Conservation (phyloP, 2,888 invertebrate genomes). For the Quadriops clusia region DNA sequence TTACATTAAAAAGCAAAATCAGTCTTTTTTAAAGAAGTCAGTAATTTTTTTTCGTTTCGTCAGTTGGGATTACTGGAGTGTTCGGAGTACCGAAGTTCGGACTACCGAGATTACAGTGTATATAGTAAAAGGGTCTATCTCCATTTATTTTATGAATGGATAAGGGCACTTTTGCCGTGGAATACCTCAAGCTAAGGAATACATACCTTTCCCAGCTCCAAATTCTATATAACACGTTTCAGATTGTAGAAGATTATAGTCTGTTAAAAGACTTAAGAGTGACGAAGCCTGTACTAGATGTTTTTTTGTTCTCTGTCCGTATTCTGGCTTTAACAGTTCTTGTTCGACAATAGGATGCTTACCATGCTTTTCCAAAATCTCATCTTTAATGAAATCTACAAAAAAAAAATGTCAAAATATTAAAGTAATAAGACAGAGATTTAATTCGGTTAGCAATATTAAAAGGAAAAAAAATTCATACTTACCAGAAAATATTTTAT, state of each 20-base stretch:
- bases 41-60: too few species aligned
- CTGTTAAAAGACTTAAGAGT: constrained; percentile 56
- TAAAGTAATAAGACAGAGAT: not conserved
- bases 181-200: too few species aligned
- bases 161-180: too few species aligned
- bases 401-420: constrained; percentile 4
- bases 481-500: constrained; percentile 32
- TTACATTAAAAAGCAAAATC: too few species aligned
- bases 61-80: too few species aligned
- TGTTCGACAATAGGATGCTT: constrained; percentile 38
- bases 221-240: constrained; percentile 71
- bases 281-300: constrained; percentile 72
- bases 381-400: constrained; percentile 25
- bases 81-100: too few species aligned
- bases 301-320: constrained; percentile 51
- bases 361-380: constrained; percentile 33
- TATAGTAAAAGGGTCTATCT: too few species aligned
- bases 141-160: too few species aligned
- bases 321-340: constrained; percentile 41
- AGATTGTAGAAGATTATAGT: constrained; percentile 45
- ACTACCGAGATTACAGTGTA: too few species aligned
- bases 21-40: too few species aligned
- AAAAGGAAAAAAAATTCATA: constrained; percentile 5
- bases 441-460: not conserved
- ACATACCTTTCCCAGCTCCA: constrained; percentile 76